Base-by-base conservation (phyloP, 2,113 vertebrate genomes). In the Sceloporus undulatus region DNA sequence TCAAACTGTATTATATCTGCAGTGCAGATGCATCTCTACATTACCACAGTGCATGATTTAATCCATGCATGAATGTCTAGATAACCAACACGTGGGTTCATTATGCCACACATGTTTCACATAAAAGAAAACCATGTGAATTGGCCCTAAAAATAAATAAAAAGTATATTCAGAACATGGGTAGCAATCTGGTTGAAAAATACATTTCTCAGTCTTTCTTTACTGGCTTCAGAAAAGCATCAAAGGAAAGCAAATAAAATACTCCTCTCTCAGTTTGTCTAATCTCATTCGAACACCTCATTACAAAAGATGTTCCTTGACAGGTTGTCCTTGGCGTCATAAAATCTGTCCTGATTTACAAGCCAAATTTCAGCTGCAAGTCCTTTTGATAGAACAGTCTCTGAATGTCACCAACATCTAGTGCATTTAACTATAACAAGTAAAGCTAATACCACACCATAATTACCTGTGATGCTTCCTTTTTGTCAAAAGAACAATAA, bases 291-390 rank as follows among this genome's bases (percentile, higher is more conserved):
- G 75, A 87, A 89, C 88, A 52, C 5, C 5, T 80, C 59, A 38
- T 89, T 91, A 92, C 79, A 77, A 23, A 92, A 90, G 84, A 1
- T 87, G 13, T 77, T 85, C 66, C 81, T 25, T 42, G 7, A 38
- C 80, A 89, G 80, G 27, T 66, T 93, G 48, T 78, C 19, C 59
- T 25, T 89, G 5, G 52, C 94, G 54, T 86, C 11, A 9, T 29
- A 88, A 25, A 40, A 90, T 76, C 84, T 89, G 34, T 87, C 73
- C 84, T 84, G 1, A 74, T 92, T 87, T 88, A 82, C 42, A 78
- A 48, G 14, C 14, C 65, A 68, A 89, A 87, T 91, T 89, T 70
- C 56, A 0, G 48, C 23, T 68, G 89, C 75, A 48, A 66, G 14
- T 88, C 78, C 25, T 82, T 92, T 68, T 79, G 16, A 56, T 90